Conservation (phyloP, 2,113 vertebrate species). For the Pachycephala philippinensis region DNA sequence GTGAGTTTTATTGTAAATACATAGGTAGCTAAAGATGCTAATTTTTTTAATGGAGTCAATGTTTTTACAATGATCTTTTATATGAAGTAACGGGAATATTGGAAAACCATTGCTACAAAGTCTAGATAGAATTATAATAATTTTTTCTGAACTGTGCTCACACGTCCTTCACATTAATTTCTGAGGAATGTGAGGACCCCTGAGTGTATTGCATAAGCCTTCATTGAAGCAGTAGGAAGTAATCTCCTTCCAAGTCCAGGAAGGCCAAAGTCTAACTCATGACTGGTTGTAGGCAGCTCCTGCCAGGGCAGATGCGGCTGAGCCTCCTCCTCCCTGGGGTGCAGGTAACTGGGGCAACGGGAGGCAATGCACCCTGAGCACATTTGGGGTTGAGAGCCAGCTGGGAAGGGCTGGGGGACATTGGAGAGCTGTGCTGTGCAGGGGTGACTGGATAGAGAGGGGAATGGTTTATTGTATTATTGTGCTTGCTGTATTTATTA, state of each 20-base stretch:
- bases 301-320: background rate
- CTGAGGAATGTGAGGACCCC: background rate
- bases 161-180: background rate
- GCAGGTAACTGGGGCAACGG: accelerated
- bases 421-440: background rate
- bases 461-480: background rate
- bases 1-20: background rate
- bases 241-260: background rate
- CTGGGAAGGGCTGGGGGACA: background rate
- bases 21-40: background rate
- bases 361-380: background rate
- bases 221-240: background rate
- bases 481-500: background rate
- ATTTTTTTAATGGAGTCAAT: background rate
- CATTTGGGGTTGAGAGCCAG: accelerated
- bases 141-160: background rate
- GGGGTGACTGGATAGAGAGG: background rate
- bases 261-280: background rate
- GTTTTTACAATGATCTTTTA: background rate
- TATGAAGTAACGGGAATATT: background rate
- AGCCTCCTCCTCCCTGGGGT: background rate
- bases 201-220: background rate
- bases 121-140: background rate
- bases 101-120: background rate
- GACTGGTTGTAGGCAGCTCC: background rate